Evolutionary conservation across 2,888 invertebrate genomes (phyloP).

Genomic region (Calameuta pallipes): DNA sequence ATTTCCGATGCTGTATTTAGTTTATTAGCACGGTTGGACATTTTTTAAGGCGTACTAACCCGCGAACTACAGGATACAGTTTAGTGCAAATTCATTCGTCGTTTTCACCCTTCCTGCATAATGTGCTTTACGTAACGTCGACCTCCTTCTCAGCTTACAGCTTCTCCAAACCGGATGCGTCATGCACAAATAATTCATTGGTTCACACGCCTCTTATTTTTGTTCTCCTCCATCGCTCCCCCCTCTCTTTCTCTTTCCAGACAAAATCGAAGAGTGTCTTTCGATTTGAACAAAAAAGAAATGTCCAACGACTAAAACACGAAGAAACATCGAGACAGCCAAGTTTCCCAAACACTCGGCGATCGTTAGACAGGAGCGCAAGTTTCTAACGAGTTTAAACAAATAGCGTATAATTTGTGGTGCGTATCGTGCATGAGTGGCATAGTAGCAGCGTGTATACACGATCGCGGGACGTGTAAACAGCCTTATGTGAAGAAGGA

Average conservation of each 20-base stretch:
- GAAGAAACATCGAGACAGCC: not conserved
- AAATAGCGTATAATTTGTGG: conserved; percentile 43
- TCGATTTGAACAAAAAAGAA: not conserved
- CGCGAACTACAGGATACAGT: conserved; percentile 52
- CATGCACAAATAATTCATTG: not conserved
- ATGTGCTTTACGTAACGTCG: not conserved
- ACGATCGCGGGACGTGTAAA: conserved; percentile 52
- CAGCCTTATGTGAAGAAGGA: conserved; percentile 25
- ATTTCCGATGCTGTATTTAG: conserved; percentile 63
- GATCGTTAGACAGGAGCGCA: conserved; percentile 2
- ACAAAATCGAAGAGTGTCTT: not conserved
- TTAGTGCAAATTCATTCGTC: conserved; percentile 42
- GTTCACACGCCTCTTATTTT: not conserved
- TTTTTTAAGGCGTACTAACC: conserved; percentile 36
- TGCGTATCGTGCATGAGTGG: conserved; percentile 26
- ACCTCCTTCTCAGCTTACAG: not conserved
- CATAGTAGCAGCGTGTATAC: conserved; percentile 37
- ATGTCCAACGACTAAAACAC: not conserved
- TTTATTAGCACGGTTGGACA: conserved; percentile 54
- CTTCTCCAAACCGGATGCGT: not conserved
- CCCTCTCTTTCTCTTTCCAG: not conserved
- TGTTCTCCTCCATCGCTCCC: not conserved
- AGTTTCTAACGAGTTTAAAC: conserved; percentile 36
- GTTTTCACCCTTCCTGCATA: conserved; percentile 1
- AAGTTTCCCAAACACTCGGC: conserved; percentile 3